These are phyloP conservation scores for Smittia aterrima DNA, from an alignment of 2,888 invertebrate species.

Conservation along the genomic window DNA sequence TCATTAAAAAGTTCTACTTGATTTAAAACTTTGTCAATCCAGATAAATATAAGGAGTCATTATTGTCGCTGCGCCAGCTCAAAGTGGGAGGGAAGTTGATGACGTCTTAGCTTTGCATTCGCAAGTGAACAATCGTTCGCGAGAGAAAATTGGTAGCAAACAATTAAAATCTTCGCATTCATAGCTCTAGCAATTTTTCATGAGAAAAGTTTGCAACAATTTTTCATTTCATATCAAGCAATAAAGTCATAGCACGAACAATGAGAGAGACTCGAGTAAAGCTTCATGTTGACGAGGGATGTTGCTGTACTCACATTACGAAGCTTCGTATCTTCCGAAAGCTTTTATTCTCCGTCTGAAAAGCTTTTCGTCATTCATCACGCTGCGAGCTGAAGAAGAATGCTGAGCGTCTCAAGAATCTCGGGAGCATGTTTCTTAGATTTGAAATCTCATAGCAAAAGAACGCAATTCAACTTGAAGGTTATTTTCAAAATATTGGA, in stretches of 20 bases:
- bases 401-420: not conserved
- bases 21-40: not conserved
- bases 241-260: not conserved
- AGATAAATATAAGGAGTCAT: no score
- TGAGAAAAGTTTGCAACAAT: not conserved
- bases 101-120: no score
- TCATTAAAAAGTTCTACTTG: not conserved
- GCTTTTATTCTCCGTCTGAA: not conserved
- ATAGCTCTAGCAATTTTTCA: not conserved
- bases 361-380: slow-evolving; percentile 6
- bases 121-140: not conserved
- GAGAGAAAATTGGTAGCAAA: not conserved
- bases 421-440: not conserved
- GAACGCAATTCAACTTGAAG: not conserved
- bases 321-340: not conserved
- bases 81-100: no score
- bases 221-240: not conserved
- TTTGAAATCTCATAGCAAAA: not conserved
- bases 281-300: not conserved
- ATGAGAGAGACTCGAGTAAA: not conserved
- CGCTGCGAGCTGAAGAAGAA: not conserved
- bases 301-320: not conserved
- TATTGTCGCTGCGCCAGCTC: no score
- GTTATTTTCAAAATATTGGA: not conserved
- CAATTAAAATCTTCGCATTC: not conserved